Percentiles rank a stretch among this genome's conserved stretches.
phyloP scores from a whole-genome alignment of 2,113 vertebrate genomes.

The Tricholaema leucomelas region DNA sequence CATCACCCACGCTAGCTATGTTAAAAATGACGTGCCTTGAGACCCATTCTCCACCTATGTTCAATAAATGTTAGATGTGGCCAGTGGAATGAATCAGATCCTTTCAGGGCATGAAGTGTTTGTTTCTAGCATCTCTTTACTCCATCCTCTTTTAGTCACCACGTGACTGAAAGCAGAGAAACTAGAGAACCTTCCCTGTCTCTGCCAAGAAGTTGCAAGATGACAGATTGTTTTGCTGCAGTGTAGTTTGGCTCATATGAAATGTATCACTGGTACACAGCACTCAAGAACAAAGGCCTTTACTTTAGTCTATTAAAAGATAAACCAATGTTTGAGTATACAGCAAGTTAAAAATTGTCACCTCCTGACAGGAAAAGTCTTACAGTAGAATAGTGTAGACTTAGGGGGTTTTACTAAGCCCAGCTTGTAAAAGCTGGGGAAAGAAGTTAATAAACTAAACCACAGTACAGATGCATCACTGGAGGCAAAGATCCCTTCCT shows the following conservation, averaged over 20 bases:
- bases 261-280: neutral
- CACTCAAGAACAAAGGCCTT: neutral
- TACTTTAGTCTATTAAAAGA: neutral
- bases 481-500: neutral
- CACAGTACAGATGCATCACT: too few species aligned
- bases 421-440: neutral
- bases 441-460: neutral
- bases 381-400: neutral
- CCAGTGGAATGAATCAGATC: neutral
- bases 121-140: neutral
- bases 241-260: neutral
- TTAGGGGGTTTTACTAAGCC: neutral
- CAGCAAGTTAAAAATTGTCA: neutral
- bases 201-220: constrained; percentile 21
- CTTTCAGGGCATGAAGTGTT: neutral
- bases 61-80: neutral
- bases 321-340: neutral
- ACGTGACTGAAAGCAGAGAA: neutral
- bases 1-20: neutral
- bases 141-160: neutral
- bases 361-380: neutral
- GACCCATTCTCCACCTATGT: neutral
- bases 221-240: neutral
- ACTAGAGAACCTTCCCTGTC: neutral
- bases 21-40: neutral